These are phyloP conservation scores for Acropora yongei DNA, from an alignment of 64 coral and sea anemone species.

Conservation along the genomic window DNA sequence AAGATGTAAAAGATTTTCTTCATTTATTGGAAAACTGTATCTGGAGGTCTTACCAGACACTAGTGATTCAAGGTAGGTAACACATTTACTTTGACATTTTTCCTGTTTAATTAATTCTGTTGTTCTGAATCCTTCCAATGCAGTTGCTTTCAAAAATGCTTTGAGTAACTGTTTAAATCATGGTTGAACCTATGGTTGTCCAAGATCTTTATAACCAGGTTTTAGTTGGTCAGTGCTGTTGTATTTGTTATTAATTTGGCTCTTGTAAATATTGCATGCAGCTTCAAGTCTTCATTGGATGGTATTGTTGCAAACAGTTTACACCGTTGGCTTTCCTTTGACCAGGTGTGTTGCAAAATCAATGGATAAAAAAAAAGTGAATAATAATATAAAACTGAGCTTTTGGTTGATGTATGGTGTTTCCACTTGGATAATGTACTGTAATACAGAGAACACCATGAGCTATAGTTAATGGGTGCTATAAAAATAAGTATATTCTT, in stretches of 20 bases:
- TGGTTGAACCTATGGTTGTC: no score
- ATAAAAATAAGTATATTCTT: no score
- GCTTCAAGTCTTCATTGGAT: constrained; percentile 45
- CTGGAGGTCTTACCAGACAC: constrained; percentile 21
- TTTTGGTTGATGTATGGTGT: no score
- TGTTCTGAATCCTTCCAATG: neutral
- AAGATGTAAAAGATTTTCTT: constrained; percentile 60
- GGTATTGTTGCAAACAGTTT: constrained; percentile 38
- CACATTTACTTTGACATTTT: neutral
- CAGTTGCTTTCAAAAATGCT: no score
- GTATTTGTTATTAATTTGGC: no score
- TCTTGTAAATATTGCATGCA: neutral
- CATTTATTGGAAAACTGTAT: constrained; percentile 54
- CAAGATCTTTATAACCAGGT: no score
- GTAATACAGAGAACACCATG: no score
- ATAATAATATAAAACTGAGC: neutral
- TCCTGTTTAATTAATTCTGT: neutral
- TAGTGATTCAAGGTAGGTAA: neutral
- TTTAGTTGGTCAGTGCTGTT: no score
- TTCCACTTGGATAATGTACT: no score
- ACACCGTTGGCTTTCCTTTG: constrained; percentile 54
- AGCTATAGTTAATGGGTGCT: no score
- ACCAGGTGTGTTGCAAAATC: constrained; percentile 38
- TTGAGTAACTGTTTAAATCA: no score
- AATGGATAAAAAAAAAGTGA: neutral